phyloP scores from a whole-genome alignment of 2,797 vertebrate species.

The Petrocephalus sullivani region DNA sequence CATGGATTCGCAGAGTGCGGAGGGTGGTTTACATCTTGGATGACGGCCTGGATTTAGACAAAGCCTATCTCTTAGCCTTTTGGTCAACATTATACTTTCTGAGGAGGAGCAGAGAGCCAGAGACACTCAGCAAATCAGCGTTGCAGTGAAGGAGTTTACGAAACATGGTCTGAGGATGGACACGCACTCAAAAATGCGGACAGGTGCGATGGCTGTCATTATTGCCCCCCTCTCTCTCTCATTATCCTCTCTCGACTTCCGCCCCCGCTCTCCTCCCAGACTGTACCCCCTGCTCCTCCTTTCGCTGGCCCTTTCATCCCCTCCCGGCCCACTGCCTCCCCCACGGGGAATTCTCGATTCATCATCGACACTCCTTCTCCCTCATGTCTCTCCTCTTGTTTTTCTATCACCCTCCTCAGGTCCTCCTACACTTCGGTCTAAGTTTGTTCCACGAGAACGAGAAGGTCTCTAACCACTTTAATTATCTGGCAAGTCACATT shows the following conservation, averaged over 20 bases:
- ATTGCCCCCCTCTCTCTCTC: background rate
- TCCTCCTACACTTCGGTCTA: background rate
- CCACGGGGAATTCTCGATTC: background rate
- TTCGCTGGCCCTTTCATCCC: background rate
- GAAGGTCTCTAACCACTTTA: background rate
- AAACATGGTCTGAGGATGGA: background rate
- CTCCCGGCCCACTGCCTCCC: background rate
- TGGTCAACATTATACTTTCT: background rate
- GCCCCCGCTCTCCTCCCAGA: background rate
- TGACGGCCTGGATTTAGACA: background rate
- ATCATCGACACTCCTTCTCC: background rate
- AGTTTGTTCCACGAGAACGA: background rate
- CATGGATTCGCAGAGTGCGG: background rate
- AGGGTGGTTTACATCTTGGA: background rate
- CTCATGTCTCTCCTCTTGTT: background rate
- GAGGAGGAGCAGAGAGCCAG: background rate
- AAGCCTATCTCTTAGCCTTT: background rate
- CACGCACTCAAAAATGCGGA: background rate
- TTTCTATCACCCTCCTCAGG: background rate
- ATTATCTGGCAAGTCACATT: conserved; percentile 2
- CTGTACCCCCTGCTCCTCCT: background rate
- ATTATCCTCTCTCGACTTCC: background rate
- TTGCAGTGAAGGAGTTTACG: background rate
- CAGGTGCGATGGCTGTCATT: background rate
- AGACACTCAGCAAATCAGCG: background rate